These are phyloP conservation scores for Panagrolaimus sp. DNA, from an alignment of 1,140 invertebrate genomes.

Conservation along the genomic window DNA sequence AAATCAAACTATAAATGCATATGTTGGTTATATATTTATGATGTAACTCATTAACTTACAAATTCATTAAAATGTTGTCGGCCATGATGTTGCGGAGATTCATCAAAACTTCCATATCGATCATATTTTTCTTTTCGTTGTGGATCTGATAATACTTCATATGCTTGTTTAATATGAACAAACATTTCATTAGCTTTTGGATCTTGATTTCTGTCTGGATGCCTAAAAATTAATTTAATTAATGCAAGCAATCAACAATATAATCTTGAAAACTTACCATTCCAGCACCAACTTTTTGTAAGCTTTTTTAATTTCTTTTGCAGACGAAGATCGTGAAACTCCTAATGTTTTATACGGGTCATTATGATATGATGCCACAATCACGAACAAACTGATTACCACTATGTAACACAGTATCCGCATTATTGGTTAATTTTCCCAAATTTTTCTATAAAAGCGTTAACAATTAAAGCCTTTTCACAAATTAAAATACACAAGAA, in stretches of 20 bases:
- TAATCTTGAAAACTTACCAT: too few species aligned
- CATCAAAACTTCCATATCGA: slow-evolving; percentile 37
- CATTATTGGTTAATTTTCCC: not conserved
- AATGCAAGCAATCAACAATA: too few species aligned
- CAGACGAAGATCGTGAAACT: slow-evolving; percentile 33
- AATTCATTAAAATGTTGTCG: slow-evolving; percentile 36
- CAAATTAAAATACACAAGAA: too few species aligned
- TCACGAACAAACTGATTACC: not conserved
- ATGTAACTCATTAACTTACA: slow-evolving; percentile 23
- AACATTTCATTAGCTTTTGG: slow-evolving; percentile 51
- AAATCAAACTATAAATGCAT: slow-evolving; percentile 36
- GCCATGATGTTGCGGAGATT: not conserved
- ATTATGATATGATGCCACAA: not conserved
- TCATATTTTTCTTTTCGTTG: slow-evolving; percentile 49
- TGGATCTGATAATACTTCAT: slow-evolving; percentile 52
- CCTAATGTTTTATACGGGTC: slow-evolving; percentile 46
- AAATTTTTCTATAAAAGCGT: too few species aligned
- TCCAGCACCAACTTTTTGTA: slow-evolving; percentile 53
- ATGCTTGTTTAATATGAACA: slow-evolving; percentile 51
- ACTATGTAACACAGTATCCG: not conserved
- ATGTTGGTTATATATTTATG: slow-evolving; percentile 16
- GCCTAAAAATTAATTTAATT: slow-evolving; percentile 45
- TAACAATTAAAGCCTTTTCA: too few species aligned
- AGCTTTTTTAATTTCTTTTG: slow-evolving; percentile 53
- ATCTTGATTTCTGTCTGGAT: slow-evolving; percentile 53